Evolutionary conservation across 2,113 vertebrate species (phyloP).

Genomic region (Chaetorhynchus papuensis): DNA sequence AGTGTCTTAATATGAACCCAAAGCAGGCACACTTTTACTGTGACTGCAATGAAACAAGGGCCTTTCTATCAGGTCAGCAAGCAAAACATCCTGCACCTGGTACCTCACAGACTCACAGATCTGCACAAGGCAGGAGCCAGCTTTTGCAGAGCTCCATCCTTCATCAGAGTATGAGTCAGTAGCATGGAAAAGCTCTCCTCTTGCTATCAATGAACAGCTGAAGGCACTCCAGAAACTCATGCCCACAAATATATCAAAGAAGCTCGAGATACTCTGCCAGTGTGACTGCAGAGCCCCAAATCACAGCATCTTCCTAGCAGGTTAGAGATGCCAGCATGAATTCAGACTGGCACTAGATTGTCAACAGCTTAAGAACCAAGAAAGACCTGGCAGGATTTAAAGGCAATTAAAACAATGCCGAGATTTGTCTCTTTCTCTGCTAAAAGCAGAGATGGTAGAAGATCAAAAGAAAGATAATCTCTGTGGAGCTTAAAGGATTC

Average conservation of each 20-base stretch:
- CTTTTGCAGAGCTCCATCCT: neutral
- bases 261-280: neutral
- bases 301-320: neutral
- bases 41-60: neutral
- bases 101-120: neutral
- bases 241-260: neutral
- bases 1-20: neutral
- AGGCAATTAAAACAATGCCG: neutral
- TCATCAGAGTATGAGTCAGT: neutral
- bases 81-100: neutral
- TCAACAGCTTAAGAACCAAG: neutral
- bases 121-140: neutral
- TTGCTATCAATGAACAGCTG: neutral
- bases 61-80: neutral
- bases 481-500: neutral
- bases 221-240: conserved; percentile 6
- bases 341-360: neutral
- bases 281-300: neutral
- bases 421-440: neutral
- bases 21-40: neutral
- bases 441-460: neutral
- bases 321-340: neutral
- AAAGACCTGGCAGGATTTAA: neutral
- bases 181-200: neutral
- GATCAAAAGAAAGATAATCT: neutral